Percentiles rank a stretch among this genome's conserved stretches.
Conservation (phyloP, 2,888 invertebrate genomes). For the Alloscopus bannaensis region DNA sequence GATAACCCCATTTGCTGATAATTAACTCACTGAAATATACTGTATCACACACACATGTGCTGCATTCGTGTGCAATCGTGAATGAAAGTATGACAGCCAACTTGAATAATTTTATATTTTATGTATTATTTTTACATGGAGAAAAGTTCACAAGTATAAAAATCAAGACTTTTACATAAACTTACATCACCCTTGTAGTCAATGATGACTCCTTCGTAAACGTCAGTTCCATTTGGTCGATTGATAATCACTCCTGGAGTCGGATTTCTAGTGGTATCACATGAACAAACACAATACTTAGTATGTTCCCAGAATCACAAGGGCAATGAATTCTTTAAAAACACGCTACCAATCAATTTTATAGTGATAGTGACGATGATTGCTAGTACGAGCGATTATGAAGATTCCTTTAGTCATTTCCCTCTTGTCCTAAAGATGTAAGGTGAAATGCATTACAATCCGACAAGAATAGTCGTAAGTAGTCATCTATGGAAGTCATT, state of each 20-base stretch:
- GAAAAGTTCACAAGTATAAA: neutral
- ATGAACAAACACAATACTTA: conserved; percentile 42
- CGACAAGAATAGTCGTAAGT: too few species aligned
- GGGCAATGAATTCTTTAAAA: too few species aligned
- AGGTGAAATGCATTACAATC: too few species aligned
- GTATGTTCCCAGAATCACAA: too few species aligned
- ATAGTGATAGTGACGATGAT: too few species aligned
- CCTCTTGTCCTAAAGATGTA: too few species aligned
- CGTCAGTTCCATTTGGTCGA: conserved; percentile 78
- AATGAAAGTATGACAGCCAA: neutral
- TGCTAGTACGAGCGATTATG: too few species aligned
- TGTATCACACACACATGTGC: too few species aligned
- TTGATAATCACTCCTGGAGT: conserved; percentile 79
- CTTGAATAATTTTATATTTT: neutral
- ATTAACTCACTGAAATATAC: neutral
- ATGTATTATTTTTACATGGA: neutral
- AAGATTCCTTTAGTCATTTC: too few species aligned
- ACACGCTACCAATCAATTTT: too few species aligned
- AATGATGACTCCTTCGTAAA: conserved; percentile 78
- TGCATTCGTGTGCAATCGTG: neutral
- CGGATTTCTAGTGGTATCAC: conserved; percentile 77
- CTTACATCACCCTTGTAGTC: conserved; percentile 78
- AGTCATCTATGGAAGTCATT: too few species aligned
- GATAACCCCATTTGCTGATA: neutral
- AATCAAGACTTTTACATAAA: too few species aligned